Percentiles rank a stretch among this genome's conserved stretches.
Evolutionary conservation across 2,113 vertebrate species (phyloP).

Genomic region (Clupea harengus): DNA sequence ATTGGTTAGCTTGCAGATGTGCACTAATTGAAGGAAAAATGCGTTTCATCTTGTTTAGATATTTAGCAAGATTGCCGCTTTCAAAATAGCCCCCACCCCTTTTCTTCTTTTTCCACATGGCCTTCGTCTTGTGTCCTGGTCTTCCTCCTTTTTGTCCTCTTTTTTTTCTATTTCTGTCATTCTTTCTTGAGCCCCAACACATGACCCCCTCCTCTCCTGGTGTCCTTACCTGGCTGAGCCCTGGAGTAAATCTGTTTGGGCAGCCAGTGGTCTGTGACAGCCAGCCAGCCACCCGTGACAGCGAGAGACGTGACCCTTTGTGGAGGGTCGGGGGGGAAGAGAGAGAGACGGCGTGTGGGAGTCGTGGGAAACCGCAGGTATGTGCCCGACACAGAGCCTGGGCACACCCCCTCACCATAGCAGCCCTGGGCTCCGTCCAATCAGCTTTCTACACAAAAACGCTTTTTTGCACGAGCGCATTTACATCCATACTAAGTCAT

Average conservation of each 20-base stretch:
- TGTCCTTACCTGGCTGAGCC: conserved; percentile 18
- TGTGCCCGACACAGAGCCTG: neutral
- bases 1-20: conserved; percentile 64
- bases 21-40: conserved; percentile 47
- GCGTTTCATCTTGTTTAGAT: conserved; percentile 50
- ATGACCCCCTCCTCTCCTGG: neutral
- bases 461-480: neutral
- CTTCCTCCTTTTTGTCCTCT: neutral
- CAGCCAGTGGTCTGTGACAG: conserved; percentile 12
- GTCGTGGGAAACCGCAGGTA: conserved; percentile 6
- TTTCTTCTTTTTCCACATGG: neutral
- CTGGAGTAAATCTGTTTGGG: neutral
- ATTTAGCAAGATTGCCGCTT: conserved; percentile 3
- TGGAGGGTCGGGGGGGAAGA: neutral
- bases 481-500: neutral
- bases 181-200: too few relatives aligned
- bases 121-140: neutral
- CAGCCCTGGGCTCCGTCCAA: neutral
- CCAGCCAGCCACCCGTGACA: neutral
- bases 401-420: neutral
- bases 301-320: neutral
- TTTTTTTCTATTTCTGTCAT: neutral
- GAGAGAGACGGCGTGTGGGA: neutral
- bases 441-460: neutral
- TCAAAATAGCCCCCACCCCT: neutral